These are phyloP conservation scores for Ganaspis sp. DNA, from an alignment of 1,140 invertebrate species.

Conservation along the genomic window DNA sequence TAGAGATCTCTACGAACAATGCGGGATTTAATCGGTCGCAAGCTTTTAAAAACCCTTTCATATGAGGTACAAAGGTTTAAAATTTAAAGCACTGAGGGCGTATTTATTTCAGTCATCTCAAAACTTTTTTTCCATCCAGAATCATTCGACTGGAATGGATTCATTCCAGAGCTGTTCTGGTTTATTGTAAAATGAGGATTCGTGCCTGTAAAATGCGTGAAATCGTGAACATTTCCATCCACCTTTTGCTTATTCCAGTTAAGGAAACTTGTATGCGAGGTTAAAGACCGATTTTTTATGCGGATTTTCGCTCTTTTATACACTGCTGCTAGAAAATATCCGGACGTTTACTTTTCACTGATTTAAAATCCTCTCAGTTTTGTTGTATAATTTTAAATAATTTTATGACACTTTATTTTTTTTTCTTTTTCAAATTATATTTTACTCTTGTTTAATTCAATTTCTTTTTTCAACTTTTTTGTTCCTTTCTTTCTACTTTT, in stretches of 20 bases:
- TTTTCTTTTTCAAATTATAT: too few species aligned
- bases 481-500: too few species aligned
- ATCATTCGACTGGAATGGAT: constrained; percentile 15
- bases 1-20: not conserved
- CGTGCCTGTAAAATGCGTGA: constrained; percentile 26
- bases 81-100: not conserved
- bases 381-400: too few species aligned
- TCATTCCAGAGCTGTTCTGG: not conserved
- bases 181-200: constrained; percentile 21
- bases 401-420: too few species aligned
- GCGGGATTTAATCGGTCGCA: constrained; percentile 20
- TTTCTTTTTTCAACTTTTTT: too few species aligned
- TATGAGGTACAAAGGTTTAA: not conserved
- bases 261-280: constrained; percentile 24
- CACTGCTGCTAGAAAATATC: not conserved
- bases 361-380: too few species aligned
- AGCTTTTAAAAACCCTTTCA: constrained; percentile 14
- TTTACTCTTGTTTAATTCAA: too few species aligned
- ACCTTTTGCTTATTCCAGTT: constrained; percentile 30
- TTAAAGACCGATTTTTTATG: constrained; percentile 26
- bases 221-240: constrained; percentile 31
- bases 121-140: not conserved
- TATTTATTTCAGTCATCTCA: not conserved
- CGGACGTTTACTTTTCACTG: not conserved
- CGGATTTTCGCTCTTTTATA: constrained; percentile 25